A percentile compares a stretch with the other conserved stretches of the same genome.
phyloP scores from a whole-genome alignment of 2,888 invertebrate species.

The Euproctis similis region DNA sequence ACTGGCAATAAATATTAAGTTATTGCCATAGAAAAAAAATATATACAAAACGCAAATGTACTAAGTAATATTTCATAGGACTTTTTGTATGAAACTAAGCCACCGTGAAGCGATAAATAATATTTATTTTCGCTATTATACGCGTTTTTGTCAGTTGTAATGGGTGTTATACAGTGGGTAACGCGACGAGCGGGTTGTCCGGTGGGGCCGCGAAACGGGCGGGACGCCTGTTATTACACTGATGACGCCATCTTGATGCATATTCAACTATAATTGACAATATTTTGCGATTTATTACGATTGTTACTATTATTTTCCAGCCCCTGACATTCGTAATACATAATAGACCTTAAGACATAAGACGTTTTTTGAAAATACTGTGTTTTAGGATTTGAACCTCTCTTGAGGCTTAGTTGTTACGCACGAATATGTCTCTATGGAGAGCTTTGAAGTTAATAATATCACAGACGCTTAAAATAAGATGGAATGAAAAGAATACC shows the following conservation, averaged over 20 bases:
- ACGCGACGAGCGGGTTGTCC: constrained; percentile 42
- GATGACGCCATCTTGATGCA: constrained; percentile 6
- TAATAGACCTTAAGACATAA: too few species aligned
- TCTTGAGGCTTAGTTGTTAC: too few species aligned
- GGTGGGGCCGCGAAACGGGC: constrained; percentile 22
- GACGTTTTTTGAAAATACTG: too few species aligned
- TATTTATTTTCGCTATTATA: constrained; percentile 76
- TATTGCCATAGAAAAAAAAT: constrained; percentile 65
- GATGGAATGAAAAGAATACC: too few species aligned
- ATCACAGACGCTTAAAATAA: too few species aligned
- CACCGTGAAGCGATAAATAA: constrained; percentile 75
- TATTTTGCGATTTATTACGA: too few species aligned
- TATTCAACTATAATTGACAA: too few species aligned
- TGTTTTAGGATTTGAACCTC: too few species aligned
- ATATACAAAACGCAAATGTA: constrained; percentile 66
- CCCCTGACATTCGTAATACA: too few species aligned
- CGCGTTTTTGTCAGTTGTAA: constrained; percentile 72
- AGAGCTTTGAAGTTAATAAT: too few species aligned
- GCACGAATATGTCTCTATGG: too few species aligned
- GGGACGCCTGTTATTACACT: constrained; percentile 14
- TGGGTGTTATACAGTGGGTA: constrained; percentile 47
- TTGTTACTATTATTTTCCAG: too few species aligned
- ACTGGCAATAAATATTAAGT: constrained; percentile 71
- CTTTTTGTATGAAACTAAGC: constrained; percentile 72
- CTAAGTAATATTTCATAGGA: constrained; percentile 69